Percentiles rank a stretch among this genome's conserved stretches.
These are phyloP conservation scores for Andrena flavipes DNA, from an alignment of 2,888 invertebrate species.

Conservation along the genomic window DNA sequence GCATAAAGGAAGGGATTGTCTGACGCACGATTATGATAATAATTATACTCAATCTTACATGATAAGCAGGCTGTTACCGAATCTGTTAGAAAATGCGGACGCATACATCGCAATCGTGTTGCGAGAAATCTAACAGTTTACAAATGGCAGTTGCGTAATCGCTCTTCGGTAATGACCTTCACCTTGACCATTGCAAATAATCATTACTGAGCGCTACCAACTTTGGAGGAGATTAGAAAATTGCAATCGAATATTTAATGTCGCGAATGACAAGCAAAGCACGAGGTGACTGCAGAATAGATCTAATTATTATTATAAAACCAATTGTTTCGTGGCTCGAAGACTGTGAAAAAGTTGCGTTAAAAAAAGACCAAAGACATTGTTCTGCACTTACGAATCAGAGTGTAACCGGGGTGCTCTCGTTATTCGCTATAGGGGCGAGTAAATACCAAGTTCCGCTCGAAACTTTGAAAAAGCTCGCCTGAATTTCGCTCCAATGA, in stretches of 20 bases:
- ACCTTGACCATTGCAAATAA: slow-evolving; percentile 1
- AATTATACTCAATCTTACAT: neutral
- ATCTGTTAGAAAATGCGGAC: neutral
- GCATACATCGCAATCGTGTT: neutral
- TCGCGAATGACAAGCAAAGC: neutral
- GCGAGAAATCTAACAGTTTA: neutral
- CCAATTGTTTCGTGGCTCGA: neutral
- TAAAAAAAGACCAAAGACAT: neutral
- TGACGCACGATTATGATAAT: neutral
- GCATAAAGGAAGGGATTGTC: neutral
- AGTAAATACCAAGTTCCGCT: neutral
- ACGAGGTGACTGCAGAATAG: too few relatives aligned
- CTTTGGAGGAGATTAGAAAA: neutral
- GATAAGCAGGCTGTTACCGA: neutral
- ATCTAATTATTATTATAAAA: neutral
- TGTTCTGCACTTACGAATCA: neutral
- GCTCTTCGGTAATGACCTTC: neutral
- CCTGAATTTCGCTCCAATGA: neutral
- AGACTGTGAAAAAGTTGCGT: neutral
- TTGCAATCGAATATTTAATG: neutral
- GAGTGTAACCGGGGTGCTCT: neutral
- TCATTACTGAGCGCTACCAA: neutral
- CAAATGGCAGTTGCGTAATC: slow-evolving; percentile 29
- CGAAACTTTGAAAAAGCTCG: neutral
- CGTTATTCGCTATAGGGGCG: neutral